A percentile compares a stretch with the other conserved stretches of the same genome.
phyloP scores from a whole-genome alignment of 2,797 vertebrate species.

The Leptoclinus maculatus region DNA sequence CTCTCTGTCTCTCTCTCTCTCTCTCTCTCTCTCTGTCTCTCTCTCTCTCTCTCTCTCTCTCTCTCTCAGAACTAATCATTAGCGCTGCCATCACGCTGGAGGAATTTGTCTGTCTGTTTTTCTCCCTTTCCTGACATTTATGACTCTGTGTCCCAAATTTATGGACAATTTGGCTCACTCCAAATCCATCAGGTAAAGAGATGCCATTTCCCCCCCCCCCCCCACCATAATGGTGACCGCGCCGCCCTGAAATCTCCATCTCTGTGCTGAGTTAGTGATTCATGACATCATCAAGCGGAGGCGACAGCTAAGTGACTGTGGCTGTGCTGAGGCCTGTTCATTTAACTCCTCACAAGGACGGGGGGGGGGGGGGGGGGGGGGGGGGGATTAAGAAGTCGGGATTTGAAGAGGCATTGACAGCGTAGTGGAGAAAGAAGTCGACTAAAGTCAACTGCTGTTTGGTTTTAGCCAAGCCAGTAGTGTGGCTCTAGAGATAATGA shows the following conservation, averaged over 20 bases:
- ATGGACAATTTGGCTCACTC: conserved; percentile 81
- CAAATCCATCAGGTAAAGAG: conserved; percentile 77
- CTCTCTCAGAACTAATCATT: conserved; percentile 64
- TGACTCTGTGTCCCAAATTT: conserved; percentile 78
- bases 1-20: conserved; percentile 2
- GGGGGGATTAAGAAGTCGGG: conserved; percentile 29
- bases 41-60: not conserved
- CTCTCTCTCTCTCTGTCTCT: not conserved
- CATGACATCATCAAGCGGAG: conserved; percentile 66
- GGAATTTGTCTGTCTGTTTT: conserved; percentile 74
- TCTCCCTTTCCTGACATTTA: conserved; percentile 77
- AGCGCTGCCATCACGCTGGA: conserved; percentile 63
- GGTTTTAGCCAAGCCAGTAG: not conserved
- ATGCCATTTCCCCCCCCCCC: conserved; percentile 40
- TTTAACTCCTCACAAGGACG: conserved; percentile 55
- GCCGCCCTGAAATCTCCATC: conserved; percentile 62
- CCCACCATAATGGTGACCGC: conserved; percentile 58
- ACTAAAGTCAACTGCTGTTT: conserved; percentile 11
- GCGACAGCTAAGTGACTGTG: conserved; percentile 69
- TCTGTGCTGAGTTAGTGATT: conserved; percentile 69
- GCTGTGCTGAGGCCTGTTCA: conserved; percentile 60
- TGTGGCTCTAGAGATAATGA: not conserved
- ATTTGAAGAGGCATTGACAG: conserved; percentile 18
- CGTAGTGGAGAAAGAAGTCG: not conserved
- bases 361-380: not conserved